Percentiles rank a stretch among this genome's conserved stretches.
Conservation (phyloP, 1,140 invertebrate genomes). For the Agraylea sexmaculata region DNA sequence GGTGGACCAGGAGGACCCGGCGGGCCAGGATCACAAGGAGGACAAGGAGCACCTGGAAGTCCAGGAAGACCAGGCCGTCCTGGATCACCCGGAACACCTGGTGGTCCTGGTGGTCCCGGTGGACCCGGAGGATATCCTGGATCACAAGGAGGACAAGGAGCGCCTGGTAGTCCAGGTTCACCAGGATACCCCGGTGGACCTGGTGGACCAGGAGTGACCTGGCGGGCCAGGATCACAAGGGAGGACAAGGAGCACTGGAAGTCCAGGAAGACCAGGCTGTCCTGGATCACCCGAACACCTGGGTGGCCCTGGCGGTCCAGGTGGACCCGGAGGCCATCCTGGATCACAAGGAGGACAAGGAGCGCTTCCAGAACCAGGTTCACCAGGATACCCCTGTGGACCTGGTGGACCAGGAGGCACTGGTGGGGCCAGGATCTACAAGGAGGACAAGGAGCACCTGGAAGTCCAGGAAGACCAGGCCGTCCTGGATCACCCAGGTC, state of each 20-base stretch:
- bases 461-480: slow-evolving; percentile 6
- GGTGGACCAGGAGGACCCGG: background rate
- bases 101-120: slow-evolving; percentile 5
- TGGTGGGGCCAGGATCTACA: slow-evolving; percentile 13
- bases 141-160: slow-evolving; percentile 17
- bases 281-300: slow-evolving; percentile 11
- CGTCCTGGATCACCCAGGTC: no score
- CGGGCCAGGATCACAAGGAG: slow-evolving; percentile 8
- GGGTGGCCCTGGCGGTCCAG: no score
- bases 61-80: slow-evolving; percentile 9
- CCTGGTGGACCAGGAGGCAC: slow-evolving; percentile 17
- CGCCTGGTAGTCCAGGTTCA: slow-evolving; percentile 23
- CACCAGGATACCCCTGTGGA: slow-evolving; percentile 17
- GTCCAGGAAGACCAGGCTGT: slow-evolving; percentile 25
- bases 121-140: slow-evolving; percentile 10
- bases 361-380: slow-evolving; percentile 19
- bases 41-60: slow-evolving; percentile 9
- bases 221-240: slow-evolving; percentile 17
- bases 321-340: slow-evolving; percentile 3
- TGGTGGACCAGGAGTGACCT: slow-evolving; percentile 9
- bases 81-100: slow-evolving; percentile 6
- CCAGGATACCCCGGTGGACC: slow-evolving; percentile 14
- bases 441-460: slow-evolving; percentile 13
- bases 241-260: slow-evolving; percentile 20
- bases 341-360: slow-evolving; percentile 8